Evolutionary conservation across 2,888 invertebrate species (phyloP).

Genomic region (Crocallis elinguaria): DNA sequence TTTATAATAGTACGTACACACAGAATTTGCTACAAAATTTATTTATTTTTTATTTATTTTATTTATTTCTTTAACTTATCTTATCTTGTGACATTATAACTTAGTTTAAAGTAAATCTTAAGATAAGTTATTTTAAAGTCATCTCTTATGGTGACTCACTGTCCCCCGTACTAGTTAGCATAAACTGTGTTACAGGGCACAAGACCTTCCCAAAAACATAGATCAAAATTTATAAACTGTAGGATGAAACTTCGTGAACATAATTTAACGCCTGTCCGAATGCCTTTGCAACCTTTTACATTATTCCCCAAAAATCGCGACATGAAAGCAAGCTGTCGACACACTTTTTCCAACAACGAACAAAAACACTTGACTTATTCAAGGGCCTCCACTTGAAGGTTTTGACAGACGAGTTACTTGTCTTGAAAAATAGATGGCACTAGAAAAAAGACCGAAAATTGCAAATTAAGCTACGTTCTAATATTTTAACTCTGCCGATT

Average conservation of each 20-base stretch:
- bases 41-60: too few relatives aligned
- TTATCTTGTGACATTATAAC: too few relatives aligned
- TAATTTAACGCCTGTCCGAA: not conserved
- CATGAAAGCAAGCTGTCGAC: not conserved
- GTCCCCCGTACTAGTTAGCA: too few relatives aligned
- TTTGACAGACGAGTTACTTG: not conserved
- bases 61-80: too few relatives aligned
- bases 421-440: not conserved
- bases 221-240: too few relatives aligned
- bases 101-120: too few relatives aligned
- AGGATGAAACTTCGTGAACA: not conserved
- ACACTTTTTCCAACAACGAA: not conserved
- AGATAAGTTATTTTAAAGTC: too few relatives aligned
- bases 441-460: not conserved
- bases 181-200: too few relatives aligned
- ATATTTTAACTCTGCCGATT: slow-evolving; percentile 16
- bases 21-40: too few relatives aligned
- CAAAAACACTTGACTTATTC: slow-evolving; percentile 8
- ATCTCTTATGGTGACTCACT: too few relatives aligned
- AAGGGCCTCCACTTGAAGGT: slow-evolving; percentile 1
- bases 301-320: not conserved
- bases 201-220: too few relatives aligned
- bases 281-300: not conserved
- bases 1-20: too few relatives aligned
- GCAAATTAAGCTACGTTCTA: not conserved